Evolutionary conservation across 2,113 vertebrate genomes (phyloP).

Genomic region (Tragelaphus strepsiceros): DNA sequence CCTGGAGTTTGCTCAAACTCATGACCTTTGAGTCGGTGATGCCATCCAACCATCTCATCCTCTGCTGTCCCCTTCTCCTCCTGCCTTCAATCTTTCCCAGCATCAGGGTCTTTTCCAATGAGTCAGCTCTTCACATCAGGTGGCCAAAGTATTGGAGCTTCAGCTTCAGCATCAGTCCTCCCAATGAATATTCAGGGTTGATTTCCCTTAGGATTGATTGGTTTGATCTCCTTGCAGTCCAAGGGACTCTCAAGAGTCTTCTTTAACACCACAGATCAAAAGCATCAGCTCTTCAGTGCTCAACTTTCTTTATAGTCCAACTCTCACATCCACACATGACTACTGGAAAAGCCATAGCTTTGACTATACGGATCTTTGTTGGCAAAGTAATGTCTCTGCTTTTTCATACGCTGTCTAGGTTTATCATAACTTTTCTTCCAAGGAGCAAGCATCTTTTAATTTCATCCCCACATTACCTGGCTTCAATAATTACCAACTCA

Average conservation of each 20-base stretch:
- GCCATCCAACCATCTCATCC: not conserved
- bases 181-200: not conserved
- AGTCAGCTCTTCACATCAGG: not conserved
- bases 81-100: not conserved
- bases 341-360: not conserved
- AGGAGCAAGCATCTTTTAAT: not conserved
- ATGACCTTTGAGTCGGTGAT: not conserved
- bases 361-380: not conserved
- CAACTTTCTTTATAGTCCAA: not conserved
- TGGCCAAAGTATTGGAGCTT: not conserved
- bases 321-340: not conserved
- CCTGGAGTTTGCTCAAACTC: not conserved
- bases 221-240: not conserved
- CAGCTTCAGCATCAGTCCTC: not conserved
- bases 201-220: not conserved
- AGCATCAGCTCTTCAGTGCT: not conserved
- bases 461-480: not conserved
- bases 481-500: not conserved
- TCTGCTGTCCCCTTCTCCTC: not conserved
- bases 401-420: not conserved
- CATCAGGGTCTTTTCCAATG: not conserved
- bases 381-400: not conserved
- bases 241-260: not conserved
- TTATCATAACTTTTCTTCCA: not conserved
- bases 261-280: not conserved